phyloP scores from a whole-genome alignment of 2,113 vertebrate genomes.

The Chaetodon auriga region DNA sequence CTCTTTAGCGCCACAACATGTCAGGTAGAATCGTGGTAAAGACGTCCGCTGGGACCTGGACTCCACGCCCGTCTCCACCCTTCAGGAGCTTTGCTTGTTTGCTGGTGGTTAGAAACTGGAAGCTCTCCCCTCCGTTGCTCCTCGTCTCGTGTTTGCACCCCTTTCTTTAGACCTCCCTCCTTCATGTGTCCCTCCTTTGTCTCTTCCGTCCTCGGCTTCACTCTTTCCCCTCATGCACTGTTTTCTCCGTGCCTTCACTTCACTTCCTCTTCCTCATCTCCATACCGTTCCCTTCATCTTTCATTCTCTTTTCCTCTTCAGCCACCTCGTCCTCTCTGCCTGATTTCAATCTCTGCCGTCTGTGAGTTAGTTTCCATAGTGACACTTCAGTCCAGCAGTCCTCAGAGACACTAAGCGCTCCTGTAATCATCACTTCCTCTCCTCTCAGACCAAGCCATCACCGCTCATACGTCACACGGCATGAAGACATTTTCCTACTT shows the following conservation, averaged over 20 bases:
- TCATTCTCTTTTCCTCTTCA: neutral
- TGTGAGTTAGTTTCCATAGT: neutral
- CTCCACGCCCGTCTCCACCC: too few species aligned
- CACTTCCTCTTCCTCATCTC: neutral
- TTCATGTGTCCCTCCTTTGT: neutral
- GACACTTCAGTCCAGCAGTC: slow-evolving; percentile 37
- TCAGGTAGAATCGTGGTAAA: too few species aligned
- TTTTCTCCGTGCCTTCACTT: neutral
- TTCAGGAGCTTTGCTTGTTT: too few species aligned
- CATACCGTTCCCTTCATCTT: neutral
- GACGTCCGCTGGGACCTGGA: too few species aligned
- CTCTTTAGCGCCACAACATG: too few species aligned
- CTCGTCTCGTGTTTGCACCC: neutral
- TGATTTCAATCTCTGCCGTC: slow-evolving; percentile 25
- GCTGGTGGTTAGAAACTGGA: too few species aligned
- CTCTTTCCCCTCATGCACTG: neutral
- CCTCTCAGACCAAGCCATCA: neutral
- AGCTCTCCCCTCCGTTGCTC: too few species aligned
- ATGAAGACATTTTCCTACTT: neutral
- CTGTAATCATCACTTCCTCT: slow-evolving; percentile 35
- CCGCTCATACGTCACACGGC: neutral
- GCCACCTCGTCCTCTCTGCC: slow-evolving; percentile 18
- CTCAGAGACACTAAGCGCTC: slow-evolving; percentile 31
- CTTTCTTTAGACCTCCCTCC: neutral
- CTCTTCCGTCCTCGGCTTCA: neutral